These are phyloP conservation scores for Xerus inauris DNA, from an alignment of 2,113 vertebrate genomes.

Conservation along the genomic window DNA sequence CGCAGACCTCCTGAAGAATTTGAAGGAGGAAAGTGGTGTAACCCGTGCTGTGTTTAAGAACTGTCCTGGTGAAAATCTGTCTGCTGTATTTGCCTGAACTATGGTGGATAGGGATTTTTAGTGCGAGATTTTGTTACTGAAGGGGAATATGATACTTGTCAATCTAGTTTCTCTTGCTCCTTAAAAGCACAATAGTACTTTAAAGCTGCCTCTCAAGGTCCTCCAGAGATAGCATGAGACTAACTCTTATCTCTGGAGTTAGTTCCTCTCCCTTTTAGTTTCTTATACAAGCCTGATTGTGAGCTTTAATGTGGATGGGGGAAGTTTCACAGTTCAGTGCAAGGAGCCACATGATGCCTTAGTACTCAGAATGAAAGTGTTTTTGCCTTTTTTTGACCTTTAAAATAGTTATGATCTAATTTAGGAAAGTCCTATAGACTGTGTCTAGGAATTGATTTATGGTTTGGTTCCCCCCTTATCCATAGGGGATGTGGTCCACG, in stretches of 20 bases:
- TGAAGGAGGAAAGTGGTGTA: background rate
- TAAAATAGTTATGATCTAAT: conserved; percentile 60
- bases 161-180: background rate
- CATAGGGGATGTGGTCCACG: background rate
- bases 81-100: background rate
- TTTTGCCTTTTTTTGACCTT: conserved; percentile 74
- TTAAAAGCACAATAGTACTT: background rate
- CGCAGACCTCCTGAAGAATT: background rate
- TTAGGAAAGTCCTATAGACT: conserved; percentile 69
- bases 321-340: conserved; percentile 38
- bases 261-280: background rate
- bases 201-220: background rate
- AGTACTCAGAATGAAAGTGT: conserved; percentile 62
- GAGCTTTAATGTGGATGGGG: background rate
- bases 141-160: background rate
- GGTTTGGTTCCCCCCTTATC: background rate
- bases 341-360: background rate
- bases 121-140: background rate
- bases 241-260: background rate
- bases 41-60: background rate
- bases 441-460: conserved; percentile 62
- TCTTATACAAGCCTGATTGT: background rate
- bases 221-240: background rate
- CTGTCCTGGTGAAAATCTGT: background rate
- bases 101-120: background rate